Base-by-base conservation (phyloP, 1,140 invertebrate species). In the Epicauta chinensis region DNA sequence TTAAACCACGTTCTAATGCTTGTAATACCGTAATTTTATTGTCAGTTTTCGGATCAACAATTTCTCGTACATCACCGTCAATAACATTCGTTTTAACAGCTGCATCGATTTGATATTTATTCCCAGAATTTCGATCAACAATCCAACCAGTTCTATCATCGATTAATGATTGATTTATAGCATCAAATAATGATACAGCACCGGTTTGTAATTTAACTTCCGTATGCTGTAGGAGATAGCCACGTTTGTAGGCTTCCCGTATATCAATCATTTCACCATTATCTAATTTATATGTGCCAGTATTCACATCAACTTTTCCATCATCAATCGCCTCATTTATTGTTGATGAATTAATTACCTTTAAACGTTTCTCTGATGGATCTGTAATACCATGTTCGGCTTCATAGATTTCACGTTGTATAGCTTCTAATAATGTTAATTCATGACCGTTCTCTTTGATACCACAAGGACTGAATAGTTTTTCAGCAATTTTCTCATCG, bases 381-480 rank as follows among this genome's bases (percentile, higher is more conserved):
- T 82, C 74, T 56, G 71, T 75, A 69, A 59, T 80, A 73, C 83
- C 82, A 63, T 83, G 82, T 67, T 93, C 86, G 1, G 89, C 83
- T 65, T 95, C 89, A 65, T 83, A 87, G 12, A 97, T 76, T 67
- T 94, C 90, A 61, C 82, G 79, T 67, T 91, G 89, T 55, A 95
- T 93, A 2, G 91, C 89, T 77, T 95, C 89, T 47, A 94, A 65
- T 38, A 95, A 74, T 5, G 89, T 91, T n/a, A 91, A 42, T 40
- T 82, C 77, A 39, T 80, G 78, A 34, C 84, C 79, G 67, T 82
- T 86, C 73, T 92, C 86, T 17, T 80, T 79, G 53, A 92, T 83
- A 31, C 88, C 89, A 66, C 84, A 89, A 0, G 87, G 86, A 55
- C 87, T 84, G 39, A 87, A 76, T 42, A 92, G 71, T 58, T 81